Conservation (phyloP, 2,113 vertebrate species). For the Notothenia coriiceps region DNA sequence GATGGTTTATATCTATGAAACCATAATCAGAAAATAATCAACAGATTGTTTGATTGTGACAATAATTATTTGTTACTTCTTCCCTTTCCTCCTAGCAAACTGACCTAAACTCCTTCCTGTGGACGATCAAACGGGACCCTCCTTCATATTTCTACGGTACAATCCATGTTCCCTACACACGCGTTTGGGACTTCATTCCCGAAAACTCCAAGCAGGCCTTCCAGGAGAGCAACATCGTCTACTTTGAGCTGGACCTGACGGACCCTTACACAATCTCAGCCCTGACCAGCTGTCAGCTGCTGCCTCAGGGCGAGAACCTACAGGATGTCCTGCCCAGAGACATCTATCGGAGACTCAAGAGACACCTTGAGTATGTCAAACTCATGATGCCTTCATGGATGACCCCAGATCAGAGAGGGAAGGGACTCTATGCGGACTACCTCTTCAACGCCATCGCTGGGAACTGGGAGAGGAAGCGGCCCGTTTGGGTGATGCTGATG, state of each 20-base stretch:
- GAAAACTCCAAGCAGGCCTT: constrained; percentile 92
- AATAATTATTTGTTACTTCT: neutral
- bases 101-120: constrained; percentile 92
- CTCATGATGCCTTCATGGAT: constrained; percentile 94
- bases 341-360: constrained; percentile 87
- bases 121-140: constrained; percentile 91
- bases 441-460: constrained; percentile 93
- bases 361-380: constrained; percentile 91
- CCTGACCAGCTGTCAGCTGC: constrained; percentile 90
- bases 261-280: constrained; percentile 90
- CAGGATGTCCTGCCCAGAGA: constrained; percentile 89
- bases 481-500: constrained; percentile 94
- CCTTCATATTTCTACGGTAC: constrained; percentile 92
- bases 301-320: constrained; percentile 89
- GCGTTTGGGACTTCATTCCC: constrained; percentile 92
- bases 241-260: constrained; percentile 91
- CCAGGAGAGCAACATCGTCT: constrained; percentile 89
- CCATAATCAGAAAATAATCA: neutral
- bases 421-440: constrained; percentile 91
- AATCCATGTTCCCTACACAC: constrained; percentile 90
- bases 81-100: constrained; percentile 82
- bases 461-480: constrained; percentile 92
- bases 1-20: neutral
- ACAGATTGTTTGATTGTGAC: neutral
- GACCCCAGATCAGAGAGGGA: constrained; percentile 90